Evolutionary conservation across 1,140 invertebrate species (phyloP), one percentile per base, ranked within the genome.

Genomic region (Uloborus diversus): DNA sequence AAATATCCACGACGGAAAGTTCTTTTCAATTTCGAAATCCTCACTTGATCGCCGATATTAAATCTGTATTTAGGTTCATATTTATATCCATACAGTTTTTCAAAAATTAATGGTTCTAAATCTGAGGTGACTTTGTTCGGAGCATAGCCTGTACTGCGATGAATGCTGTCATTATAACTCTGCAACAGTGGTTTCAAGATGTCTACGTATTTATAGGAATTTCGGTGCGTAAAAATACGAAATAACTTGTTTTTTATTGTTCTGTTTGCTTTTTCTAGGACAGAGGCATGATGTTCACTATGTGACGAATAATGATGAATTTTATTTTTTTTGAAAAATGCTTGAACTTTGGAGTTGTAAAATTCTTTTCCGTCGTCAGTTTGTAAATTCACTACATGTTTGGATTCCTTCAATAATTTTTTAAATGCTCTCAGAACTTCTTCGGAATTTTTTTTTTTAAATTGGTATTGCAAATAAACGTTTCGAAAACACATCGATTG

Each of bases 41-140:
- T 35, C 20, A 82, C 82, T 20, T 65, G 27, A 30, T 87, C 86
- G 42, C 84, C 84, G 25, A 85, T 20, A 64, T 82, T 80, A 68
- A 85, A 85, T 61, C 7, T 32, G 30, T 28, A 28, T 61, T 61
- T 61, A 4, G 25, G 57, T 61, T 61, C 30, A 4, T n/a, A n/a
- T n/a, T n/a, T n/a, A n/a, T n/a, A n/a, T n/a, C n/a, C n/a, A n/a
- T n/a, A n/a, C n/a, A n/a, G n/a, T n/a, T 69, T 69, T 1, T 33
- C 1, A 11, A 69, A 69, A 53, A 69, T 35, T 56, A 20, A 9
- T 2, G 5, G 23, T 33, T 53, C 14, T 11, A 30, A 3, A 23
- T 69, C 27, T 30, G 17, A 0, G 20, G 4, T 53, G n/a, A 69
- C 47, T 17, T 28, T 3, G 53, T 25, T 2, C 3, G 47, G 47